These are phyloP conservation scores for Sturnus vulgaris DNA, from an alignment of 2,113 vertebrate genomes.

Conservation along the genomic window DNA sequence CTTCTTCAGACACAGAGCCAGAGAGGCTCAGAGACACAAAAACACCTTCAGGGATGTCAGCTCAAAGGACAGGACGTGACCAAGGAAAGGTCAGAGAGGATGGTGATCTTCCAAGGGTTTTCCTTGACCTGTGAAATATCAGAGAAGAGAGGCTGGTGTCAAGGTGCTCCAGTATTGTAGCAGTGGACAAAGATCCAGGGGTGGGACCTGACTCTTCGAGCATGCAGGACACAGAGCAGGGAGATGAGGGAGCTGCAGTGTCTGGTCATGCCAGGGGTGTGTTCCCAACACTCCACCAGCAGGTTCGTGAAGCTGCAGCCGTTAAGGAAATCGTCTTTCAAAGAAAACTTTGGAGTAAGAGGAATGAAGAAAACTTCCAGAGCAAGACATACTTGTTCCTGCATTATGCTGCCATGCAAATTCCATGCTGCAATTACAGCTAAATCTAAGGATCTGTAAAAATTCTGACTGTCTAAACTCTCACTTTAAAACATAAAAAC, in stretches of 20 bases:
- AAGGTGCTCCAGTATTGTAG: fast-evolving
- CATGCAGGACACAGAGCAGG: fast-evolving
- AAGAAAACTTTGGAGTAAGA: neutral
- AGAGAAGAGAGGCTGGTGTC: neutral
- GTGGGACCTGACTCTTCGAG: neutral
- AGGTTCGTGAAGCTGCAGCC: neutral
- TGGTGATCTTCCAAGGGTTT: neutral
- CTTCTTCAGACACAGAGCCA: neutral
- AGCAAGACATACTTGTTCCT: neutral
- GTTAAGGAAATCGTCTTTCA: neutral
- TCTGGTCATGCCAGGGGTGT: neutral
- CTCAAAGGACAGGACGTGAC: neutral
- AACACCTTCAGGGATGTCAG: neutral
- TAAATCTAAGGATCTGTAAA: neutral
- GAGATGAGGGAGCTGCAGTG: neutral
- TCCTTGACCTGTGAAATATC: neutral
- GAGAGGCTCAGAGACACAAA: neutral
- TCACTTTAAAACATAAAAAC: neutral
- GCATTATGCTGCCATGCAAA: neutral
- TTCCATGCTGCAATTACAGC: neutral
- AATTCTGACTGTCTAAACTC: neutral
- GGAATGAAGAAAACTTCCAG: neutral
- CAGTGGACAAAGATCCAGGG: neutral
- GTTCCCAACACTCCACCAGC: fast-evolving
- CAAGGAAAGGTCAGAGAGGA: neutral